Evolutionary conservation across 2,888 invertebrate genomes (phyloP), one percentile per base, ranked within the genome.

Genomic region (Ashinkailepas kermadecensis): DNA sequence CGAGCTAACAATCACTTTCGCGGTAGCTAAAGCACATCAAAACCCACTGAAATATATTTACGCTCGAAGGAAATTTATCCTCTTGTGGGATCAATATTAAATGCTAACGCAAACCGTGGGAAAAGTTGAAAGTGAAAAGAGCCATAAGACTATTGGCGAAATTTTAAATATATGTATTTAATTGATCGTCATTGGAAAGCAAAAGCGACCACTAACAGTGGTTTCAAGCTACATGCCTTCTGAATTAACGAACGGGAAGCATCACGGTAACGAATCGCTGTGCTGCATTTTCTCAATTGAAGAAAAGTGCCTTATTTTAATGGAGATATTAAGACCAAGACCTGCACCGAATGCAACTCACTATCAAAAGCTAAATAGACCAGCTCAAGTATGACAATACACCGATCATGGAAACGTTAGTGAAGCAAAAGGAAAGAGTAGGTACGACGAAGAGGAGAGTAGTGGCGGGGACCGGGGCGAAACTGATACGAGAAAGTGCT

Each of bases 11-110:
- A 65, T 57, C n/a, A 58, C 25, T 81, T 81, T 39, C 62, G 25
- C 64, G 67, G n/a, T 64, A 12, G 58, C 80, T 81, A 81, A 70
- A 70, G 39, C 39, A 74, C 74, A 62, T 56, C 62, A 57, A 80
- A 81, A 58, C 62, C 62, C 82, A 79, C 57, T 81, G 18, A 81
- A 82, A 65, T 65, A 6, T 21, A n/a, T 65, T 65, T 65, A 23
- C 65, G 11, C 65, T 11, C 65, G 15, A 65, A 23, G 23, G 11
- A 6, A 23, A 65, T 65, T 65, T n/a, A 65, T n/a, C 15, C 65
- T 65, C 65, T n/a, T 8, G 11, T 8, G 15, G 11, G 65, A 23
- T 62, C 65, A 11, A 65, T 65, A n/a, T 65, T 4, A 65, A 65
- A 65, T 65, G 65, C n/a, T 65, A 65, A 65, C n/a, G n/a, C 4